Conservation (phyloP, 2,113 vertebrate species). For the Pycnonotus jocosus region DNA sequence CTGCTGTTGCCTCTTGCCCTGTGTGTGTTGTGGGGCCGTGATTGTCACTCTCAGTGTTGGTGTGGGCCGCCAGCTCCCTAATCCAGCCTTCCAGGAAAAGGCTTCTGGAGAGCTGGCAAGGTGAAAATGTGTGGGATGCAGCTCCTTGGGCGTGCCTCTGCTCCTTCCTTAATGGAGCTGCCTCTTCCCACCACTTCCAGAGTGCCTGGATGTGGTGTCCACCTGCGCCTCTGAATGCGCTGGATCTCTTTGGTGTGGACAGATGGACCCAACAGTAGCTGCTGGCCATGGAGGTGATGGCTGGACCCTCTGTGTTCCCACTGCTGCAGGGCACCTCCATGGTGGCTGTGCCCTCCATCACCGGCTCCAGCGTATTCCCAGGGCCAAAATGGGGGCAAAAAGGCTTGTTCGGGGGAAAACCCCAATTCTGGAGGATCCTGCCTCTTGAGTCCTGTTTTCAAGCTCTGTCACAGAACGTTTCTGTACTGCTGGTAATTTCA, state of each 20-base stretch:
- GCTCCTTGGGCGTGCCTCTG: background rate
- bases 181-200: rapidly evolving
- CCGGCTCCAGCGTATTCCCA: background rate
- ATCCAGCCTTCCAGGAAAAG: background rate
- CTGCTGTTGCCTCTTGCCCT: background rate
- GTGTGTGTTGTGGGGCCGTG: rapidly evolving
- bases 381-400: background rate
- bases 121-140: rapidly evolving
- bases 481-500: conserved; percentile 25
- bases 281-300: background rate
- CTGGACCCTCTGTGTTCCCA: rapidly evolving
- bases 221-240: background rate
- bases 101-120: background rate
- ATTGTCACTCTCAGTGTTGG: background rate
- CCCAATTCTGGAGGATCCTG: background rate
- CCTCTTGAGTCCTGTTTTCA: background rate
- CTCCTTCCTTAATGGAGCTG: background rate
- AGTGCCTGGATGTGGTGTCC: background rate
- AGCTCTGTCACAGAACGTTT: background rate
- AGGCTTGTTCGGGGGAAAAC: background rate
- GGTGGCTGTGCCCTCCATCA: rapidly evolving
- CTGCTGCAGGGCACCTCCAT: rapidly evolving
- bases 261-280: rapidly evolving
- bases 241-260: rapidly evolving
- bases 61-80: background rate